Evolutionary conservation across 2,797 vertebrate species (phyloP).

Genomic region (Trichosurus vulpecula): DNA sequence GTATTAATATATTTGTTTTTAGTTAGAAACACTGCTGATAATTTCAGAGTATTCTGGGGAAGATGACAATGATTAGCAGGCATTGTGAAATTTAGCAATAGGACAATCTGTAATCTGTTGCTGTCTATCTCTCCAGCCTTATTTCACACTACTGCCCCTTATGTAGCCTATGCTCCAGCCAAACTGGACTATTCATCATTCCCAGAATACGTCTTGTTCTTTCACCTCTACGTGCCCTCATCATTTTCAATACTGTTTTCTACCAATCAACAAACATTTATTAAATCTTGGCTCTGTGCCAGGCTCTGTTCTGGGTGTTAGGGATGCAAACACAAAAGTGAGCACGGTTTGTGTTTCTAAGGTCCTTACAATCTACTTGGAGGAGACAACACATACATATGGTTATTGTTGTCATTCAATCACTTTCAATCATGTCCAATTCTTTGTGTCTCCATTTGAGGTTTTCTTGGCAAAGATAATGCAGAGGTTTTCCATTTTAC

Average conservation of each 20-base stretch:
- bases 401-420: background rate
- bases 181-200: background rate
- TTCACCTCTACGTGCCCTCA: background rate
- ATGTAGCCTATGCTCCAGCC: background rate
- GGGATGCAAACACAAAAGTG: background rate
- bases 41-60: conserved; percentile 66
- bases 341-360: background rate
- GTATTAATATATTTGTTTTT: conserved; percentile 75
- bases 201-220: background rate
- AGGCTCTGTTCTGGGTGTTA: background rate
- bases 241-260: background rate
- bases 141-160: background rate
- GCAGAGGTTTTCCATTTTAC: background rate
- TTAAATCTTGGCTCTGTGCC: background rate
- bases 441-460: background rate
- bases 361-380: background rate
- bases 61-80: background rate
- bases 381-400: background rate
- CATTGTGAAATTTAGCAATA: conserved; percentile 70
- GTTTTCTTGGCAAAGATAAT: background rate
- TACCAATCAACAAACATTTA: background rate
- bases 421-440: background rate
- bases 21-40: conserved; percentile 78
- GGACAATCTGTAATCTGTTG: background rate
- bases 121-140: background rate